Base-by-base conservation (phyloP, 1,140 invertebrate genomes). In the Zeugodacus cucurbitae region DNA sequence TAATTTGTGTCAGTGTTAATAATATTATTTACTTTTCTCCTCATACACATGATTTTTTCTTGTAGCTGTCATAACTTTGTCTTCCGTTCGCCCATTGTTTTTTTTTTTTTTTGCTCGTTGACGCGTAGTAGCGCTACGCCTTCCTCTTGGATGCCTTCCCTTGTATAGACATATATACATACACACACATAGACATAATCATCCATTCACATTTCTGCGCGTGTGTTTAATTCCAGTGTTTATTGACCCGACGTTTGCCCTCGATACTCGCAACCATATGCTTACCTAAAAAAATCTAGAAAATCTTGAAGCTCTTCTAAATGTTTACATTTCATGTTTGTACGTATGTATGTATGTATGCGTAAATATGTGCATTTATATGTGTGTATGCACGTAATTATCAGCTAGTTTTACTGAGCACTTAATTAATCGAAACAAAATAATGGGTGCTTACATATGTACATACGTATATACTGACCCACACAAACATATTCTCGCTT, bases 181-280 rank as follows among this genome's bases (percentile, higher is more conserved):
- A n/a, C n/a, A 26, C 10, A 62, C 22, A 26, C 0, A 26, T n/a
- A 62, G 6, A 26, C n/a, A 10, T 62, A 62, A 62, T 62, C 58
- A 62, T 62, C 2, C 26, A 10, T 10, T 62, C 22, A 26, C 7
- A 26, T 62, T 37, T 20, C 34, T 74, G 64, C 14, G 64, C 29
- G 29, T 67, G 64, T 20, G 29, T 37, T 37, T 74, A 74, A 74
- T 74, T 74, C 34, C 67, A 34, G 67, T 74, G 32, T 74, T 74
- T 74, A 74, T 74, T 74, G 67, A 74, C 67, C 67, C 67, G 22
- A 34, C 29, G 67, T 74, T 74, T 74, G 67, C 67, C 67, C 67
- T 74, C 67, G 67, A 22, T 37, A 59, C 48, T 14, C 48, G 48
- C 48, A 74, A 74, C 32, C 67, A 41, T 74, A 74, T 74, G 67